phyloP scores from a whole-genome alignment of 2,113 vertebrate genomes.

The Numida meleagris region DNA sequence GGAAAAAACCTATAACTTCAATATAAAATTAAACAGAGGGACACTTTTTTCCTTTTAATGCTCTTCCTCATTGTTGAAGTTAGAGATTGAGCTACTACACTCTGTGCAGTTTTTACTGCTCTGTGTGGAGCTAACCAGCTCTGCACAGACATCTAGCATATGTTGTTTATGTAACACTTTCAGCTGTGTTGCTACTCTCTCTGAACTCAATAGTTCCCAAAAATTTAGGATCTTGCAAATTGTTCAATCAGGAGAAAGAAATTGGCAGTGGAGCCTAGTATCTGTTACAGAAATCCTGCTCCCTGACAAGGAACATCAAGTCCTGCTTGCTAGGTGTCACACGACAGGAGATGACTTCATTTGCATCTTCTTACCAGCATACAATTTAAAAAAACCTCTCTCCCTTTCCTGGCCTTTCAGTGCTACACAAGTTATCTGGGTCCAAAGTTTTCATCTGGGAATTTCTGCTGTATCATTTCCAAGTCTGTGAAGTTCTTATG shows the following conservation, averaged over 20 bases:
- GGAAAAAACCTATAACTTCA: neutral
- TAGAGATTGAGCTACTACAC: neutral
- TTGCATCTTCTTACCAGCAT: neutral
- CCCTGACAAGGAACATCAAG: conserved; percentile 39
- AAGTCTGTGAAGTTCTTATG: neutral
- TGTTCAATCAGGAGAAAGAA: conserved; percentile 7
- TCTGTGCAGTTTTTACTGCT: conserved; percentile 2
- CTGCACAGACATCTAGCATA: conserved; percentile 40
- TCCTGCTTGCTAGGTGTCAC: neutral
- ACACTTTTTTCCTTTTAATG: neutral
- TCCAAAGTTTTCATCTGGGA: neutral
- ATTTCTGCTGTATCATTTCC: accelerated
- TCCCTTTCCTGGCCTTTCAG: neutral
- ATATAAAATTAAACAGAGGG: neutral
- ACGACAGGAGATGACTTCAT: neutral
- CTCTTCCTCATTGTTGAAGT: neutral
- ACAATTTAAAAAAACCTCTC: neutral
- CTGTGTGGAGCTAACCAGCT: neutral
- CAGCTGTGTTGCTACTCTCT: conserved; percentile 52
- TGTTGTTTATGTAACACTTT: conserved; percentile 56
- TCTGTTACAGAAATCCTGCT: neutral
- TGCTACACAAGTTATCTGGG: neutral
- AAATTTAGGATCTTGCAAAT: conserved; percentile 47
- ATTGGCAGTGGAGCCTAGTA: neutral
- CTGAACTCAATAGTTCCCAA: conserved; percentile 53